Base-by-base conservation (phyloP, 1,140 invertebrate species). In the Brachionus paranguensis region DNA sequence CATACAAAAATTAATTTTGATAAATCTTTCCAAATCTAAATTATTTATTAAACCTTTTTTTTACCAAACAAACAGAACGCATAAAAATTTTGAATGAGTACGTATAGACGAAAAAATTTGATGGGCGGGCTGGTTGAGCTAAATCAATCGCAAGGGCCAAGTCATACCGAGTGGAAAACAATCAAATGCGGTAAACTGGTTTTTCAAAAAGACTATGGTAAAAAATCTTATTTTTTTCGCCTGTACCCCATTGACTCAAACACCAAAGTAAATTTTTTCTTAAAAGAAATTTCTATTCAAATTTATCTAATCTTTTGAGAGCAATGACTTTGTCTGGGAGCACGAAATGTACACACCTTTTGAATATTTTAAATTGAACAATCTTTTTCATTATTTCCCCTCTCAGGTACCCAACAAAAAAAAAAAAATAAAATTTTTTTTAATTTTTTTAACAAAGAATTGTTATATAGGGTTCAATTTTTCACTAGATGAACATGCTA, bases 401-500 rank as follows among this genome's bases (percentile, higher is more conserved):
- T 29, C 20, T 14, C 27, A 81, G 20, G 78, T 81, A 79, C 14
- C 7, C 10, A n/a, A 14, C 3, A 78, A 24, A 55, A 17, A 55
- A 2, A 7, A n/a, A n/a, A 14, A 55, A 55, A 20, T 11, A 78
- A 47, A 5, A 11, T 43, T 14, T 8, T 33, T 47, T 10, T 43
- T 47, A 11, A 47, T 78, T 45, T 12, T 27, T 41, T 29, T 55
- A 2, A 27, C 17, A 60, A n/a, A 78, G 74, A n/a, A 20, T 12
- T 78, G 74, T 14, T 78, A 78, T 20, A 17, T 78, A 47, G 74
- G 74, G 37, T 78, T 78, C 47, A 78, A 78, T 78, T 78, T 78
- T 78, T 27, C 43, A 14, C 10, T 78, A 14, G 43, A 55, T n/a
- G 17, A 45, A 14, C 74, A 78, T 14, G 74, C 74, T 24, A 10